Conservation (phyloP, 1,140 invertebrate genomes). For the Lamellibrachia luymesi region DNA sequence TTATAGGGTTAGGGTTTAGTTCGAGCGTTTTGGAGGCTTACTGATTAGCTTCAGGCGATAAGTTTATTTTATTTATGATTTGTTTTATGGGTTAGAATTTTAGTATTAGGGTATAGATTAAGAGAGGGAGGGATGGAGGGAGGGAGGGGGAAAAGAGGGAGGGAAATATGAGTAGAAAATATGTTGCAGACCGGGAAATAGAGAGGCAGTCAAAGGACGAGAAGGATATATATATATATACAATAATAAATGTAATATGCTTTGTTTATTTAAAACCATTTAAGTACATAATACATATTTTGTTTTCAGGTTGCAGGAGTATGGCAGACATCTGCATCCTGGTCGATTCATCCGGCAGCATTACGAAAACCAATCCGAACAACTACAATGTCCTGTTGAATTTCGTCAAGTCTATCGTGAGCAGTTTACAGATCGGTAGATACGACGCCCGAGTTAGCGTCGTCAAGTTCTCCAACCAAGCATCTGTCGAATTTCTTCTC, state of each 20-base stretch:
- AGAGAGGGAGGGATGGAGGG: too few species aligned
- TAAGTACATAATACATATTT: neutral
- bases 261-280: neutral
- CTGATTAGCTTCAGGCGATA: too few species aligned
- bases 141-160: too few species aligned
- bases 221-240: too few species aligned
- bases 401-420: neutral
- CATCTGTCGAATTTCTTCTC: neutral
- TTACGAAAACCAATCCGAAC: neutral
- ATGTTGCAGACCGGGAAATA: too few species aligned
- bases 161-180: too few species aligned
- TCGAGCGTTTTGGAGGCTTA: too few species aligned
- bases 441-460: constrained; percentile 1
- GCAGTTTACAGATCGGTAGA: neutral
- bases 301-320: neutral
- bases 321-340: constrained; percentile 18
- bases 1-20: too few species aligned
- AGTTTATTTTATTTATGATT: too few species aligned
- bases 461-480: neutral
- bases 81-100: too few species aligned
- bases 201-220: too few species aligned
- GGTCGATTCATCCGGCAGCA: constrained; percentile 25
- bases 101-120: too few species aligned
- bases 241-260: neutral
- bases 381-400: neutral